Conservation (phyloP, 2,888 invertebrate genomes). For the Andrena trimmerana region DNA sequence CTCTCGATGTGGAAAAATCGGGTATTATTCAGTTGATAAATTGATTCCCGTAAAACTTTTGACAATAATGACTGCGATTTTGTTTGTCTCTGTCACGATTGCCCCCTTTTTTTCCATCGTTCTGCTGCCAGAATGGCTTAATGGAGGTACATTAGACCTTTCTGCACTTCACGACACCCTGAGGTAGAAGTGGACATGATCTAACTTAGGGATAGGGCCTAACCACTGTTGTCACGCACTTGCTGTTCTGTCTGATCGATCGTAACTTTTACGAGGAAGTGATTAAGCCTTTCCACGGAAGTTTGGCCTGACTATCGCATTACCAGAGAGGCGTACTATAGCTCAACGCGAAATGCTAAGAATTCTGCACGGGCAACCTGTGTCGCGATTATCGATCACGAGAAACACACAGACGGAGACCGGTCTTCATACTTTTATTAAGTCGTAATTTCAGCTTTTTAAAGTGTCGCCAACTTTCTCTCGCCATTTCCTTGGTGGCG, state of each 20-base stretch:
- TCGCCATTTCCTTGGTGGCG: slow-evolving; percentile 30
- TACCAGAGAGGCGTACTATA: neutral
- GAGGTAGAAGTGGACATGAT: slow-evolving; percentile 48
- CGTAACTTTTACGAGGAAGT: slow-evolving; percentile 61
- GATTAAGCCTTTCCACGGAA: slow-evolving; percentile 60
- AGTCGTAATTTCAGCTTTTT: slow-evolving; percentile 52
- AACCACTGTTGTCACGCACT: slow-evolving; percentile 71
- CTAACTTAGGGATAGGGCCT: slow-evolving; percentile 28
- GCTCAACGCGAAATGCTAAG: slow-evolving; percentile 13
- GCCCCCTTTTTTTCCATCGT: neutral
- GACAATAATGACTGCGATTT: slow-evolving; percentile 56
- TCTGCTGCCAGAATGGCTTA: slow-evolving; percentile 12
- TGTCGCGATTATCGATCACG: slow-evolving; percentile 50
- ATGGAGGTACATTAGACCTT: slow-evolving; percentile 16
- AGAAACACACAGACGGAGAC: slow-evolving; percentile 2
- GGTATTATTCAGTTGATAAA: slow-evolving; percentile 62
- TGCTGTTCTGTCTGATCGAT: slow-evolving; percentile 20
- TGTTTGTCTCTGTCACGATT: slow-evolving; percentile 42
- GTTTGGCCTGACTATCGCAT: slow-evolving; percentile 23
- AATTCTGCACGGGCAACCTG: slow-evolving; percentile 31
- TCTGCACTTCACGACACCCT: slow-evolving; percentile 20
- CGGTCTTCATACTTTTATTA: slow-evolving; percentile 50
- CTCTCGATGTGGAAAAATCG: neutral
- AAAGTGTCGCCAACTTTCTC: slow-evolving; percentile 44
- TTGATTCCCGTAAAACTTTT: slow-evolving; percentile 52